phyloP scores from a whole-genome alignment of 2,113 vertebrate genomes.

The Colossoma macropomum region DNA sequence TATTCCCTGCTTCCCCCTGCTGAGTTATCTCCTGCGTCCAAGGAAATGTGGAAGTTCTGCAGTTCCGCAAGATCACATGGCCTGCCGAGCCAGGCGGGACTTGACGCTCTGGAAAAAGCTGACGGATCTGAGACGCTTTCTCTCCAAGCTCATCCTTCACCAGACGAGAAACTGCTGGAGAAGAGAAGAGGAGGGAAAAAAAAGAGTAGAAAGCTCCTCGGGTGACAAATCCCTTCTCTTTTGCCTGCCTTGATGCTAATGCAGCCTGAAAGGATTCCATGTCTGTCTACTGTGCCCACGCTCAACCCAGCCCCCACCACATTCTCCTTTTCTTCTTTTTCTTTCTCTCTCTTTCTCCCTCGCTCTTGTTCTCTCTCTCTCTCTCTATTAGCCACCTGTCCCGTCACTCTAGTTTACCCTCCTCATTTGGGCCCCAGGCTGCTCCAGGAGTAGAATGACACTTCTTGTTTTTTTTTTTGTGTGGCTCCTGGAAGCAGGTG shows the following conservation, averaged over 20 bases:
- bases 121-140: background rate
- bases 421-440: slow-evolving; percentile 5
- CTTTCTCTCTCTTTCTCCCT: slow-evolving; percentile 4
- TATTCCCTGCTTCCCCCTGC: background rate
- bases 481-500: background rate
- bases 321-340: slow-evolving; percentile 26
- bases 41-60: background rate
- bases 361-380: background rate
- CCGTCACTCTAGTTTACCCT: slow-evolving; percentile 18
- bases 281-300: slow-evolving; percentile 60
- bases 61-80: background rate
- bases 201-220: slow-evolving; percentile 51
- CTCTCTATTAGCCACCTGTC: slow-evolving; percentile 9
- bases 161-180: background rate
- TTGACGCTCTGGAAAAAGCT: background rate
- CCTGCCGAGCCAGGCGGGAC: background rate
- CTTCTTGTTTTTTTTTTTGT: background rate
- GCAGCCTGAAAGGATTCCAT: slow-evolving; percentile 61
- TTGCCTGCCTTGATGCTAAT: slow-evolving; percentile 66
- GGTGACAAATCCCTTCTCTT: slow-evolving; percentile 62
- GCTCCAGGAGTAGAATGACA: slow-evolving; percentile 18
- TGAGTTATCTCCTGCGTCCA: background rate
- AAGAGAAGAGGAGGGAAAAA: slow-evolving; percentile 17
- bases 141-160: slow-evolving; percentile 8
- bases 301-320: slow-evolving; percentile 13